These are phyloP conservation scores for Ceyx melanurus DNA, from an alignment of 2,113 vertebrate genomes.

Conservation along the genomic window DNA sequence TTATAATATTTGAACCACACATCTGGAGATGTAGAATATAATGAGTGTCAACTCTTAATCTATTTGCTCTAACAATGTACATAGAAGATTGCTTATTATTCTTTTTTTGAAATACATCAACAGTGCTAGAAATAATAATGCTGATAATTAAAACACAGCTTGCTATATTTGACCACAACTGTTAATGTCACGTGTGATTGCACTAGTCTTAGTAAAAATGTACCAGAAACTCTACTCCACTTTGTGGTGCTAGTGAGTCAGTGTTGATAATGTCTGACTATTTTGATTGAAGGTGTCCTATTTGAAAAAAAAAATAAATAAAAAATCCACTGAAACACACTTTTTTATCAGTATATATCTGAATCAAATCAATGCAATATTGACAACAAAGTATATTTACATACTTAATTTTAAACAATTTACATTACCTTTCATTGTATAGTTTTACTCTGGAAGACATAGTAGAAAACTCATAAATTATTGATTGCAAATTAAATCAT, in stretches of 20 bases:
- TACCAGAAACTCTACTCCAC: background rate
- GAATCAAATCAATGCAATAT: constrained; percentile 10
- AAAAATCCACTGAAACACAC: background rate
- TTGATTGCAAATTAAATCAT: background rate
- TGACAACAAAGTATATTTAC: background rate
- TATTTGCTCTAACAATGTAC: background rate
- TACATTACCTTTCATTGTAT: background rate
- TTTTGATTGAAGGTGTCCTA: background rate
- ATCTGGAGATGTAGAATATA: background rate
- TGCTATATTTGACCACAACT: background rate
- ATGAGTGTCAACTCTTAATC: background rate
- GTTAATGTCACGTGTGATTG: background rate
- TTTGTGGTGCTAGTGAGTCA: constrained; percentile 34
- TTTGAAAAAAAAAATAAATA: background rate
- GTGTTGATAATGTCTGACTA: constrained; percentile 6
- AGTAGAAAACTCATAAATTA: background rate
- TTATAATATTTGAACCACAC: background rate
- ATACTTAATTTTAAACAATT: constrained; percentile 33
- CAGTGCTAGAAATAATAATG: background rate
- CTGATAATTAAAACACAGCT: background rate
- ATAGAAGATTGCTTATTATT: background rate
- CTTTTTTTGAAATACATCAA: background rate
- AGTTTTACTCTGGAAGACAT: background rate
- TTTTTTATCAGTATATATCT: background rate
- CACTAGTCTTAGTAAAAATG: background rate